Evolutionary conservation across 2,797 vertebrate species (phyloP).

Genomic region (Benthosema pterotum): DNA sequence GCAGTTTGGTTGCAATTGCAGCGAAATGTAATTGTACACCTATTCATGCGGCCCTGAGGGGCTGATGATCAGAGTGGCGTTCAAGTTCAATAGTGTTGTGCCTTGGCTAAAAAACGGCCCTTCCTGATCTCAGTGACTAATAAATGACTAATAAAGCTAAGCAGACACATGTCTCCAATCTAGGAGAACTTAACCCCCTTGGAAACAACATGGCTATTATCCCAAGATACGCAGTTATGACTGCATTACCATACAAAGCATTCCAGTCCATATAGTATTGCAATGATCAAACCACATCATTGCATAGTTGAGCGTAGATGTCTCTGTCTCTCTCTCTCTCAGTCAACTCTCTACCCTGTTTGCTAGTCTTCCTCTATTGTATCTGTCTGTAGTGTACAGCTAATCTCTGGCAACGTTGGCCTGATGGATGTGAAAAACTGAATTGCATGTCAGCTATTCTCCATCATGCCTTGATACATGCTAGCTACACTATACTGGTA

Average conservation of each 20-base stretch:
- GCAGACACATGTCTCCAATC: constrained; percentile 75
- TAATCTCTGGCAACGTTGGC: too few relatives aligned
- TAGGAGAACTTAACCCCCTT: constrained; percentile 52
- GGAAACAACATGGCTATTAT: constrained; percentile 62
- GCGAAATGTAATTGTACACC: constrained; percentile 56
- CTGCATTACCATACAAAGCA: constrained; percentile 60
- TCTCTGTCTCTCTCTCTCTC: constrained; percentile 49
- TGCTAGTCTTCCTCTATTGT: background rate
- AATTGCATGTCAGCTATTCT: too few relatives aligned
- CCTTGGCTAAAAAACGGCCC: constrained; percentile 65
- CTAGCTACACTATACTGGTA: too few relatives aligned
- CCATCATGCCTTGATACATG: too few relatives aligned
- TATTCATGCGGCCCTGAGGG: constrained; percentile 50
- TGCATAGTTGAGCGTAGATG: constrained; percentile 50
- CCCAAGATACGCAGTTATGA: constrained; percentile 60
- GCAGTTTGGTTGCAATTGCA: constrained; percentile 37
- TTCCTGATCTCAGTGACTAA: constrained; percentile 69
- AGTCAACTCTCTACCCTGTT: constrained; percentile 37
- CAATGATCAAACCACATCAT: constrained; percentile 64
- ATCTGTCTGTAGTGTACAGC: too few relatives aligned
- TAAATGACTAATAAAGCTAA: constrained; percentile 75
- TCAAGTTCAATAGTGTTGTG: constrained; percentile 64
- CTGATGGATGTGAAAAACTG: too few relatives aligned
- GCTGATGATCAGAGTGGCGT: constrained; percentile 62
- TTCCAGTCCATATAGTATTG: constrained; percentile 48